These are phyloP conservation scores for Homarus americanus DNA, from an alignment of 1,140 invertebrate species.

Conservation along the genomic window DNA sequence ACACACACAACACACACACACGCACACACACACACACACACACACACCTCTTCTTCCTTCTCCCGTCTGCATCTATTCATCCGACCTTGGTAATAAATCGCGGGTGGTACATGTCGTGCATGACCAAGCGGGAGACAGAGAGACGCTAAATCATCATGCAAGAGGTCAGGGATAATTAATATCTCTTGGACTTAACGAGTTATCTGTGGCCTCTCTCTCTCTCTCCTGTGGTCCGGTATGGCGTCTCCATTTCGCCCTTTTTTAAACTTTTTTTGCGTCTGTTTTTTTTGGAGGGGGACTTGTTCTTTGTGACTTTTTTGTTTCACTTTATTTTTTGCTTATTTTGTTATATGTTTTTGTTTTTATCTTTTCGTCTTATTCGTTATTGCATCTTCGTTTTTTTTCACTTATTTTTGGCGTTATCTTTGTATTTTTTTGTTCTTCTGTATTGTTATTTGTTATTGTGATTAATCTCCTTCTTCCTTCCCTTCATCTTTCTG, in stretches of 20 bases:
- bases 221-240: neutral
- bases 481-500: neutral
- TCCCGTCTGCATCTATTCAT: constrained; percentile 6
- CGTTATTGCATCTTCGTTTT: too few relatives aligned
- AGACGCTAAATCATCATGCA: constrained; percentile 29
- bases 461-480: too few relatives aligned
- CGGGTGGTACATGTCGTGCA: constrained; percentile 18
- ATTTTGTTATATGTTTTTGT: too few relatives aligned
- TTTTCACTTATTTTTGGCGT: too few relatives aligned
- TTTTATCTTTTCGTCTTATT: too few relatives aligned
- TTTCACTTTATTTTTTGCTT: too few relatives aligned
- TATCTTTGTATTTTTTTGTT: neutral
- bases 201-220: neutral
- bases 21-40: too few relatives aligned
- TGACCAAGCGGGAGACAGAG: constrained; percentile 30
- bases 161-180: constrained; percentile 25
- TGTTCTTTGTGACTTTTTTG: too few relatives aligned
- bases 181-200: neutral
- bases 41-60: neutral
- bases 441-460: too few relatives aligned
- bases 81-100: constrained; percentile 26
- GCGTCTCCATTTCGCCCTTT: neutral
- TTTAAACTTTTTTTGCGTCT: too few relatives aligned
- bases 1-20: too few relatives aligned
- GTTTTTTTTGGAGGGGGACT: too few relatives aligned